Evolutionary conservation across 2,797 vertebrate species (phyloP), one percentile per base, ranked within the genome.

Genomic region (Myotis daubentonii): DNA sequence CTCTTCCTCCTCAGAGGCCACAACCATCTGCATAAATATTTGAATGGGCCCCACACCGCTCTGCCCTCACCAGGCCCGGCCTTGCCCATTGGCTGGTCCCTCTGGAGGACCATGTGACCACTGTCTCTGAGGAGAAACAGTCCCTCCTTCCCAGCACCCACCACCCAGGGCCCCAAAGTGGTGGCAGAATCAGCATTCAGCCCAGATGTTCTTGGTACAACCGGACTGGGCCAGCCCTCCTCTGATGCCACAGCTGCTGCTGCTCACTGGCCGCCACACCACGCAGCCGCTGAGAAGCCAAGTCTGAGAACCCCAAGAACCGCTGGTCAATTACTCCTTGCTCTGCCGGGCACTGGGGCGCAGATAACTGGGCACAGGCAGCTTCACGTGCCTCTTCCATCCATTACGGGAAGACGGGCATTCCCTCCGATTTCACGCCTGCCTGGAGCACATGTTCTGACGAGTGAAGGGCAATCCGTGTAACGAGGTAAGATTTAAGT

Each of bases 381-480:
- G 60, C 60, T 36, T 65, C 41, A 60, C 5, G 6, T 4, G 62
- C 62, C 75, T 44, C 83, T 82, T n/a, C 36, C 74, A 41, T 76
- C 78, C 0, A 3, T 15, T 36, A 41, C 8, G 49, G 91, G 88
- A 88, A 89, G 44, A 75, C 0, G 5, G 80, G 68, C 85, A 41
- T 76, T 93, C 87, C 89, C 94, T 93, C 89, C 11, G 23, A 95
- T 94, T 97, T 95, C 96, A 96, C 11, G 80, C 78, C 86, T 17
- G 71, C 90, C 84, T 78, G 41, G 75, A 95, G 86, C 93, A 89
- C 82, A 83, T 57, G 84, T 89, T 81, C 84, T 20, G 81, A 94
- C 5, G 81, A 82, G 84, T 79, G 60, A 92, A 88, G 88, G 70
- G 38, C 81, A 92, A 79, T 72, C 81, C 65, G 3, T 28, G 80